Percentiles rank a stretch among this genome's conserved stretches.
Evolutionary conservation across 1,140 invertebrate genomes (phyloP).

Genomic region (Agrypnia vestita): DNA sequence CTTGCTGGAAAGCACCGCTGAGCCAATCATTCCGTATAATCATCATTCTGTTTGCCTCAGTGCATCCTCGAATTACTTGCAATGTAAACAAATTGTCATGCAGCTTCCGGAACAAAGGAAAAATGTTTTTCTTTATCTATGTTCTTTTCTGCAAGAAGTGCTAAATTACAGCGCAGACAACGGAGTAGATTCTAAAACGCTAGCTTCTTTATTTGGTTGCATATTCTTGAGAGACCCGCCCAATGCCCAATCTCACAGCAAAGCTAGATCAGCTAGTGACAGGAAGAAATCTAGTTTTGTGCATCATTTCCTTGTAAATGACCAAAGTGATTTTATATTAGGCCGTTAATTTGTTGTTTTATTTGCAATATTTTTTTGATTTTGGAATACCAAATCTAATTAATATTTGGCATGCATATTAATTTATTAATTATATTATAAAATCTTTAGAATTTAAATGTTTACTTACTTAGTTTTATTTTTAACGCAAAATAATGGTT

Average conservation of each 20-base stretch:
- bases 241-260: slow-evolving; percentile 73
- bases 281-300: slow-evolving; percentile 90
- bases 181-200: slow-evolving; percentile 86
- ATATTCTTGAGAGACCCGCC: slow-evolving; percentile 86
- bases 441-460: no score
- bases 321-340: slow-evolving; percentile 81
- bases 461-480: no score
- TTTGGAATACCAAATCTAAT: no score
- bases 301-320: slow-evolving; percentile 90
- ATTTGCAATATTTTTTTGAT: background rate
- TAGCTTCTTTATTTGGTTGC: slow-evolving; percentile 88
- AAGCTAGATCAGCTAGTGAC: slow-evolving; percentile 79
- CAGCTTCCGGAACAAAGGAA: slow-evolving; percentile 86
- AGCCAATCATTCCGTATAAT: slow-evolving; percentile 92
- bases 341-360: slow-evolving; percentile 54
- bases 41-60: slow-evolving; percentile 86
- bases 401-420: no score
- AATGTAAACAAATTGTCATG: slow-evolving; percentile 89
- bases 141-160: slow-evolving; percentile 91
- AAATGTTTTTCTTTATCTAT: slow-evolving; percentile 93
- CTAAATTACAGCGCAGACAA: slow-evolving; percentile 86
- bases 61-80: slow-evolving; percentile 83
- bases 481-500: no score
- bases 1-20: slow-evolving; percentile 90
- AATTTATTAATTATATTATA: no score